A percentile compares a stretch with the other conserved stretches of the same genome.
These are phyloP conservation scores for Ischnus inquisitorius DNA, from an alignment of 2,888 invertebrate genomes.

Conservation along the genomic window DNA sequence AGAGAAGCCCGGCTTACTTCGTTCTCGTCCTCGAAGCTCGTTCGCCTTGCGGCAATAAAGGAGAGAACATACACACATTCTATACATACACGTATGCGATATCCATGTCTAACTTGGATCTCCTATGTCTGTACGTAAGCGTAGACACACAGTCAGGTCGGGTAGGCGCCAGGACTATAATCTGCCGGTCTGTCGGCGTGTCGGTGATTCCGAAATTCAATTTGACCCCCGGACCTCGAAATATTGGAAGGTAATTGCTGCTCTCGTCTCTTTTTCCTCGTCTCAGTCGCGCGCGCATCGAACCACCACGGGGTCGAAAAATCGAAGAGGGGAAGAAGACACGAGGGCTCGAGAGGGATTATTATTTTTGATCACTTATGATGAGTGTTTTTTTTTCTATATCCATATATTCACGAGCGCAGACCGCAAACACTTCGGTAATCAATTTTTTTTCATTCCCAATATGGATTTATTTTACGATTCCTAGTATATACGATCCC, in stretches of 20 bases:
- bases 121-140: slow-evolving; percentile 20
- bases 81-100: slow-evolving; percentile 34
- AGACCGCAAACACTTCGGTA: background rate
- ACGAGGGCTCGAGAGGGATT: background rate
- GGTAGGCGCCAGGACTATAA: slow-evolving; percentile 50
- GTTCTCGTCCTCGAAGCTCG: slow-evolving; percentile 36
- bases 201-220: slow-evolving; percentile 58
- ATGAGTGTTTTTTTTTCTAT: background rate
- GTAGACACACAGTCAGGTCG: background rate
- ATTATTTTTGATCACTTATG: slow-evolving; percentile 3
- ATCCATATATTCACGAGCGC: background rate
- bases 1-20: slow-evolving; percentile 44
- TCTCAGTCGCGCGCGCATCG: slow-evolving; percentile 1
- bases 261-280: slow-evolving; percentile 20
- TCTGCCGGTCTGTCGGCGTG: slow-evolving; percentile 56
- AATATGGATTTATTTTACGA: background rate
- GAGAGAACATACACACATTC: slow-evolving; percentile 40
- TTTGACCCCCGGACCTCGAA: slow-evolving; percentile 55
- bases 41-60: slow-evolving; percentile 56
- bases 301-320: slow-evolving; percentile 6
- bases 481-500: background rate
- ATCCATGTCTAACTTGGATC: background rate
- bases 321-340: slow-evolving; percentile 14
- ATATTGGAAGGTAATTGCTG: slow-evolving; percentile 59
- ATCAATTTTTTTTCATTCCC: background rate